Evolutionary conservation across 2,888 invertebrate genomes (phyloP).

Genomic region (Beris morrisii): DNA sequence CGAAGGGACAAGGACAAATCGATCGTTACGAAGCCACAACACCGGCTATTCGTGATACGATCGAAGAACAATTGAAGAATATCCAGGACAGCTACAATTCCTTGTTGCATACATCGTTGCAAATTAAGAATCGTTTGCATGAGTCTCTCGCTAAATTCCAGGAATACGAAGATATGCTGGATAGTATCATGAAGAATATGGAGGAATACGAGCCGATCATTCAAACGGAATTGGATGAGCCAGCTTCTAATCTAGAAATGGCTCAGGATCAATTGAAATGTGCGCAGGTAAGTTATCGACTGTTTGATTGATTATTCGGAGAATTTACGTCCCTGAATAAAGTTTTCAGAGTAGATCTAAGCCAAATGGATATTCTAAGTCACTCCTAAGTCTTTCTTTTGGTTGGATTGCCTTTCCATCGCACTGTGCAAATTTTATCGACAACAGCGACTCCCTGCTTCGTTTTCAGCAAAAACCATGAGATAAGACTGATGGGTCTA

Average conservation of each 20-base stretch:
- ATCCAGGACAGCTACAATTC: slow-evolving; percentile 93
- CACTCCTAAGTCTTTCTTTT: too few relatives aligned
- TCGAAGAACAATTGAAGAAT: slow-evolving; percentile 83
- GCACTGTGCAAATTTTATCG: too few relatives aligned
- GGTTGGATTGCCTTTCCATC: too few relatives aligned
- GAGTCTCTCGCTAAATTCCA: slow-evolving; percentile 91
- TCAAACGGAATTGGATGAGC: slow-evolving; percentile 70
- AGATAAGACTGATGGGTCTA: too few relatives aligned
- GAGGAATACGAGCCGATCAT: slow-evolving; percentile 79
- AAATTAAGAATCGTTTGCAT: slow-evolving; percentile 83
- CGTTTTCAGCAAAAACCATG: too few relatives aligned
- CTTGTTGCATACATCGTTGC: slow-evolving; percentile 82
- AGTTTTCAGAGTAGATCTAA: too few relatives aligned
- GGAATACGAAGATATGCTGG: slow-evolving; percentile 88
- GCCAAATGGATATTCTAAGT: too few relatives aligned
- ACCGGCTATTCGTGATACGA: slow-evolving; percentile 73
- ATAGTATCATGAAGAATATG: slow-evolving; percentile 79
- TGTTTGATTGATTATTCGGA: too few relatives aligned
- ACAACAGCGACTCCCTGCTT: too few relatives aligned
- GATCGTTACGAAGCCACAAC: slow-evolving; percentile 74
- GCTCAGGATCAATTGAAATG: slow-evolving; percentile 73
- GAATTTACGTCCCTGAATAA: too few relatives aligned
- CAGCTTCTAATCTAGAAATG: slow-evolving; percentile 72
- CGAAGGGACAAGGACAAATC: slow-evolving; percentile 82
- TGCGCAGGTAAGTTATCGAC: slow-evolving; percentile 59